Evolutionary conservation across 1,140 invertebrate genomes (phyloP).

Genomic region (Leptopilina clavipes): DNA sequence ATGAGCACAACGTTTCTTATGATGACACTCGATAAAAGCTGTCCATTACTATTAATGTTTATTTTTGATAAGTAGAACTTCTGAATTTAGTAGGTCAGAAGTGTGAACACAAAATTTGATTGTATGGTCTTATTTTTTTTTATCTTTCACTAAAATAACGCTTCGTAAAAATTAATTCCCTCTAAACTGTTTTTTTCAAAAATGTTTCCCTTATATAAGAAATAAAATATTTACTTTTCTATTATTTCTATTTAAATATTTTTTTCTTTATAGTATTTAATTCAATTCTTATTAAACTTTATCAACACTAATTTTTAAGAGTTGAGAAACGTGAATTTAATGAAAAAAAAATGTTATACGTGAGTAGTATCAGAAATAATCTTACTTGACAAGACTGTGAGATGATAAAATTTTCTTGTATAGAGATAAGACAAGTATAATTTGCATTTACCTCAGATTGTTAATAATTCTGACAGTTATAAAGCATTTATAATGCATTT

Average conservation of each 20-base stretch:
- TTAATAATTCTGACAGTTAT: conserved; percentile 1
- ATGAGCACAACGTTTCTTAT: conserved; percentile 3
- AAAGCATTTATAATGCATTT: background rate
- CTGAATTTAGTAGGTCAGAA: background rate
- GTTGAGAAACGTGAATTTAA: background rate
- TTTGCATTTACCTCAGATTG: conserved; percentile 14
- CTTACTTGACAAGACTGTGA: conserved; percentile 5
- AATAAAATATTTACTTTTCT: background rate
- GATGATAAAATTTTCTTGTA: conserved; percentile 20
- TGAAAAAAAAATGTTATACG: background rate
- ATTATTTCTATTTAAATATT: no score
- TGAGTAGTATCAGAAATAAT: conserved; percentile 8
- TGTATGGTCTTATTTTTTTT: background rate
- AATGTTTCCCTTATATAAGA: background rate
- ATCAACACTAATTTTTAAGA: background rate
- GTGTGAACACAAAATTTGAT: background rate
- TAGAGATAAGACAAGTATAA: conserved; percentile 9
- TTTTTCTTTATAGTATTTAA: background rate
- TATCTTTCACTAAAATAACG: background rate
- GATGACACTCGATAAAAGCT: conserved; percentile 2
- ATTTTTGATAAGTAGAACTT: background rate
- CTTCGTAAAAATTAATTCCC: background rate
- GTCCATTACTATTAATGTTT: background rate
- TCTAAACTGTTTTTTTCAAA: background rate
- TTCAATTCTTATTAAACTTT: background rate